phyloP scores from a whole-genome alignment of 2,888 invertebrate species.

The Chrysomela aeneicollis region DNA sequence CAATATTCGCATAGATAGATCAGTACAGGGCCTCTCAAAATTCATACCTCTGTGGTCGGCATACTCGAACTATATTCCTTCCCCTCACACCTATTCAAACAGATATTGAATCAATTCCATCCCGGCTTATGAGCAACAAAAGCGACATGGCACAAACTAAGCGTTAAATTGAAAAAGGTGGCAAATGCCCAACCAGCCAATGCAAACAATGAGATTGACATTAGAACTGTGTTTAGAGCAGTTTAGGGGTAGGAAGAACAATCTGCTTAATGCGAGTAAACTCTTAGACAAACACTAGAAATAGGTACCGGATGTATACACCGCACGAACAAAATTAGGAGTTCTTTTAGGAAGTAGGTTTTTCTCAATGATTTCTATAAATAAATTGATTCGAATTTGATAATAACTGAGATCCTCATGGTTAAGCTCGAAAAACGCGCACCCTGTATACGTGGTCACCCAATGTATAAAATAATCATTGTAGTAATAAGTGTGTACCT shows the following conservation, averaged over 20 bases:
- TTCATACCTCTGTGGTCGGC: not conserved
- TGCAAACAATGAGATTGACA: conserved; percentile 34
- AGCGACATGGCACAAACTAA: conserved; percentile 31
- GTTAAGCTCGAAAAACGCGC: too few species aligned
- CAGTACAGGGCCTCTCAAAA: not conserved
- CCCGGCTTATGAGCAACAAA: conserved; percentile 27
- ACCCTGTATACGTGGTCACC: too few species aligned
- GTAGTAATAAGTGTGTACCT: too few species aligned
- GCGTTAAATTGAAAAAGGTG: conserved; percentile 41
- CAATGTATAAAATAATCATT: too few species aligned
- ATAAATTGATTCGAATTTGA: too few species aligned
- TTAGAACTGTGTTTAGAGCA: conserved; percentile 27
- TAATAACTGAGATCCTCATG: too few species aligned
- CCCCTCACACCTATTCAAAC: conserved; percentile 29
- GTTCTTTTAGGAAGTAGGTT: too few species aligned
- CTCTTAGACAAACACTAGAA: conserved; percentile 48
- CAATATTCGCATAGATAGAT: too few species aligned
- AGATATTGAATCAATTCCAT: conserved; percentile 20
- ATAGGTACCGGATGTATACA: conserved; percentile 44
- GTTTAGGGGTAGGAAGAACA: conserved; percentile 39
- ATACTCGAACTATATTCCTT: not conserved
- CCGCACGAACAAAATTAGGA: conserved; percentile 4
- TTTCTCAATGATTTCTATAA: too few species aligned
- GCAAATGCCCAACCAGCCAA: conserved; percentile 31
- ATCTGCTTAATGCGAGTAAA: conserved; percentile 46